Evolutionary conservation across 2,888 invertebrate species (phyloP), one percentile per base, ranked within the genome.

Genomic region (Tanytarsus gracilentus): DNA sequence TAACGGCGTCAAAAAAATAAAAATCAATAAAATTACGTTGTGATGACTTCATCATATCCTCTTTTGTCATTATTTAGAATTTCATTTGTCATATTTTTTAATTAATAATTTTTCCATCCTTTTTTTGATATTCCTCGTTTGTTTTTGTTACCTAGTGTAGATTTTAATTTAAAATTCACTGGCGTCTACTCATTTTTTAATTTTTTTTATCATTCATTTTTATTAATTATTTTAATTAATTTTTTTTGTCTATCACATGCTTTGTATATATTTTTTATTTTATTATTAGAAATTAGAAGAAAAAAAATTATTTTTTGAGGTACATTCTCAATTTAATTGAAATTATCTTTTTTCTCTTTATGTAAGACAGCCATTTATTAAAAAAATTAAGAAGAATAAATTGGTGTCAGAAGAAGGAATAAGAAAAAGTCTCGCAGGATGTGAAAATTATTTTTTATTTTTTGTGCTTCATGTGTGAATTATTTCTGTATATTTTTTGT

Each of bases 231-330:
- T 25, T 49, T 49, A 11, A 27, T 36, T 48, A 48, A 53, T 40
- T 56, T 55, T 55, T 52, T 56, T 58, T 44, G 33, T 58, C 58
- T 58, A 58, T 58, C 58, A 58, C 58, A 58, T 58, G 58, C 58
- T 58, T 58, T 58, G 58, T 58, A 58, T 58, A 58, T 58, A 56
- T 56, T 56, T 56, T 53, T 36, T 40, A 21, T 56, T 8, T 55
- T 23, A 36, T 44, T 44, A n/a, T n/a, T n/a, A n/a, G n/a, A n/a
- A n/a, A n/a, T 44, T 44, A 44, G 23, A 44, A 23, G 23, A 44
- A 36, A 14, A 14, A 14, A 14, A 3, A 36, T 6, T 4, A 4
- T 30, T 30, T 30, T 36, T 36, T 6, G 7, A 36, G 16, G 16
- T 14, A 36, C 7, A 6, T 5, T 36, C 36, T 36, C 16, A 36